Conservation (phyloP, 2,797 vertebrate species). For the Gambusia yucatana region DNA sequence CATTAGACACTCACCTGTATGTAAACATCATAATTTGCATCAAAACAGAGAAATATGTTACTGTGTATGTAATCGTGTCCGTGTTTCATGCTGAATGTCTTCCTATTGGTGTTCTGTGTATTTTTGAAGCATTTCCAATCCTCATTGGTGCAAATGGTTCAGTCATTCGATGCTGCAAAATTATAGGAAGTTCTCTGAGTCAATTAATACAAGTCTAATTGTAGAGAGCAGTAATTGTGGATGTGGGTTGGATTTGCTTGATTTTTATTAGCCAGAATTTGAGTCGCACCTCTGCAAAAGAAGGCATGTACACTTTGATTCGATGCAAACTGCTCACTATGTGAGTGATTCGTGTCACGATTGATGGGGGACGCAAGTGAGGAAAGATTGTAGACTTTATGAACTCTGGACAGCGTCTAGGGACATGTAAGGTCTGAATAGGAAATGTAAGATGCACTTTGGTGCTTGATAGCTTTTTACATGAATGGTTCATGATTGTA, state of each 20-base stretch:
- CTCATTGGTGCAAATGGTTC: conserved; percentile 10
- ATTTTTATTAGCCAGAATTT: conserved; percentile 14
- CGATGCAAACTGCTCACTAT: conserved; percentile 27
- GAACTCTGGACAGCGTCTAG: neutral
- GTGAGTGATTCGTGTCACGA: conserved; percentile 10
- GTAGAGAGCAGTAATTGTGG: conserved; percentile 15
- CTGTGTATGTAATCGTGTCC: conserved; percentile 66
- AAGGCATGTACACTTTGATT: conserved; percentile 5
- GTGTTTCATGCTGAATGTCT: conserved; percentile 73
- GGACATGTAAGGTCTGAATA: neutral
- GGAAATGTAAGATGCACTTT: conserved; percentile 27
- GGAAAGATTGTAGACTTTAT: conserved; percentile 20
- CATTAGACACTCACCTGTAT: conserved; percentile 40
- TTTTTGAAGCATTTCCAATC: conserved; percentile 44
- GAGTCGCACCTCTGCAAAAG: conserved; percentile 6
- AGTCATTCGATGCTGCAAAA: conserved; percentile 25
- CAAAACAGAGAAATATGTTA: conserved; percentile 54
- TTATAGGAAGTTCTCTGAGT: conserved; percentile 8
- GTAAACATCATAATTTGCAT: conserved; percentile 47
- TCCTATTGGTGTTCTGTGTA: conserved; percentile 55
- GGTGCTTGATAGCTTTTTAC: conserved; percentile 31
- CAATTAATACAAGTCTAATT: conserved; percentile 8
- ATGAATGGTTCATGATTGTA: conserved; percentile 73
- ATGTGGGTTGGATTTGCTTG: neutral
- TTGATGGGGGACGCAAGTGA: conserved; percentile 27